phyloP scores from a whole-genome alignment of 2,113 vertebrate species.

The Notechis scutatus region DNA sequence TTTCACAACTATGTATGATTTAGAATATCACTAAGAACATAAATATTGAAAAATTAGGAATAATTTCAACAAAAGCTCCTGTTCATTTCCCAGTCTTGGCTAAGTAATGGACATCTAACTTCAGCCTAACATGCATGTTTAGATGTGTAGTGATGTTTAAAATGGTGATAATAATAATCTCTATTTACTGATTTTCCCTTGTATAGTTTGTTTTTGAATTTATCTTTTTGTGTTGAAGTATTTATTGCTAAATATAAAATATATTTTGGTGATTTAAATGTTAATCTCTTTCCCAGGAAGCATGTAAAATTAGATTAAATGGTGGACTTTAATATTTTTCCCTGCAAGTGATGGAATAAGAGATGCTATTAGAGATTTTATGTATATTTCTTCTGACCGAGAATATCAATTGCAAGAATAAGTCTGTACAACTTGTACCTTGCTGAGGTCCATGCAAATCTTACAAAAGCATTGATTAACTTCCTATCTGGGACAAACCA shows the following conservation, averaged over 20 bases:
- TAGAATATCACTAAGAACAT: neutral
- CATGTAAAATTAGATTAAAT: neutral
- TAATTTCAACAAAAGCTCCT: neutral
- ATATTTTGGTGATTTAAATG: neutral
- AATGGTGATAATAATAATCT: neutral
- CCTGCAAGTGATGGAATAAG: neutral
- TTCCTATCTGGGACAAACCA: neutral
- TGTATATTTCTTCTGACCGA: neutral
- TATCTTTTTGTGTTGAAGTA: neutral
- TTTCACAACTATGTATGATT: neutral
- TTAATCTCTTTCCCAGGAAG: neutral
- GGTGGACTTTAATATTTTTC: neutral
- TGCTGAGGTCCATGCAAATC: neutral
- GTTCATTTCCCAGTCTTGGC: neutral
- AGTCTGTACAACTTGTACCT: neutral
- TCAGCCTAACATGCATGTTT: neutral
- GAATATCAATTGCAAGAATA: neutral
- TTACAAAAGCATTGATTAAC: neutral
- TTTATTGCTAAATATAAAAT: neutral
- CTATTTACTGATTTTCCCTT: neutral
- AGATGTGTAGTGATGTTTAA: neutral
- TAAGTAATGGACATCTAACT: neutral
- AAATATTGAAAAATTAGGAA: neutral
- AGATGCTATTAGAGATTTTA: neutral
- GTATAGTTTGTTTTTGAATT: neutral